These are phyloP conservation scores for Strix occidentalis DNA, from an alignment of 2,797 vertebrate genomes.

Conservation along the genomic window DNA sequence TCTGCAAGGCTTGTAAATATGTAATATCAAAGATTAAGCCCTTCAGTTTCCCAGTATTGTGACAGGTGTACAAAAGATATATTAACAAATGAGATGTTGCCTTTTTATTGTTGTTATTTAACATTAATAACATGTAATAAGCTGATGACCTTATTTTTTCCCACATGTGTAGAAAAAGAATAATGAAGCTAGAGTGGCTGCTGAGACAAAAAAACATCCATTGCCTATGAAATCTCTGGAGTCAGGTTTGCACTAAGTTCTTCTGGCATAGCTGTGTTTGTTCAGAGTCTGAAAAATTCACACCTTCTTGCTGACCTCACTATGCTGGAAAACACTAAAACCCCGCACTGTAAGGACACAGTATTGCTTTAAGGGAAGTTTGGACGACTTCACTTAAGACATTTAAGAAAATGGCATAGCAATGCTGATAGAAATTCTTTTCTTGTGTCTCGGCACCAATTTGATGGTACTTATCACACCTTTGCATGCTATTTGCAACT, in stretches of 20 bases:
- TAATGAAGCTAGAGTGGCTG: not conserved
- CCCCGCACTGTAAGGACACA: not conserved
- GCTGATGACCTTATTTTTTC: not conserved
- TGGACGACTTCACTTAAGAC: not conserved
- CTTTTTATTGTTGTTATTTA: constrained; percentile 16
- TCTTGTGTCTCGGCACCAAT: not conserved
- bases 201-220: not conserved
- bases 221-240: not conserved
- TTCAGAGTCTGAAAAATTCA: not conserved
- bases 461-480: not conserved
- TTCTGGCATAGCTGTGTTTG: not conserved
- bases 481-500: not conserved
- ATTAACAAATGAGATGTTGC: not conserved
- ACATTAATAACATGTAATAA: not conserved
- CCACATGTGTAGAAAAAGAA: not conserved
- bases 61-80: constrained; percentile 39
- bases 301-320: not conserved
- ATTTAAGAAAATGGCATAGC: not conserved
- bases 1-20: constrained; percentile 66
- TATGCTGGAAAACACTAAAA: not conserved
- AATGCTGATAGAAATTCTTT: not conserved
- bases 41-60: not conserved
- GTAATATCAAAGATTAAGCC: constrained; percentile 72
- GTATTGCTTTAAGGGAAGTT: not conserved
- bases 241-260: not conserved